Evolutionary conservation across 2,888 invertebrate species (phyloP).

Genomic region (Xestia sexstrigata): DNA sequence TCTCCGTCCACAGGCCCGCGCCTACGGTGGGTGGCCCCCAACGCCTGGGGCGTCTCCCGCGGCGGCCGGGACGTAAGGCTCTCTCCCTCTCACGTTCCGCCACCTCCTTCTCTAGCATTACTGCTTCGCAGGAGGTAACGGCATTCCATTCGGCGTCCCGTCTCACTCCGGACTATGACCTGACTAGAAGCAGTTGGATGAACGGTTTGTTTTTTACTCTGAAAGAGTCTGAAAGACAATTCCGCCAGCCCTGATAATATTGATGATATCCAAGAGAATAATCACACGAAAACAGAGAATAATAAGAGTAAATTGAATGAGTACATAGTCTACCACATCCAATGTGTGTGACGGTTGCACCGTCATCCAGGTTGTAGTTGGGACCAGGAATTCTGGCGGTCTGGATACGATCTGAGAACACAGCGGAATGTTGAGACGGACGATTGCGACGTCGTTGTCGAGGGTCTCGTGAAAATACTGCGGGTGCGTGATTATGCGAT

Average conservation of each 20-base stretch:
- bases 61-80: too few relatives aligned
- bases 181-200: too few relatives aligned
- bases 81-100: too few relatives aligned
- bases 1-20: too few relatives aligned
- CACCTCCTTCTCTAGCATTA: too few relatives aligned
- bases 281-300: background rate
- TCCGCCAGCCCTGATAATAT: background rate
- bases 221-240: too few relatives aligned
- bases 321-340: conserved; percentile 76
- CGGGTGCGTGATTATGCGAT: conserved; percentile 64
- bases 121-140: too few relatives aligned
- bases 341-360: conserved; percentile 46
- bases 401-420: conserved; percentile 54
- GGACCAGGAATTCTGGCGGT: conserved; percentile 66
- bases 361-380: conserved; percentile 30
- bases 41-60: too few relatives aligned
- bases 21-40: too few relatives aligned
- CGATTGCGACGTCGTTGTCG: conserved; percentile 73
- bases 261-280: background rate
- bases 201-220: too few relatives aligned
- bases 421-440: conserved; percentile 66
- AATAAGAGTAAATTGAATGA: background rate
- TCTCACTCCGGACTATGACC: too few relatives aligned
- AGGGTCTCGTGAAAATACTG: conserved; percentile 59
- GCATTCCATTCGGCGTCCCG: too few relatives aligned